These are phyloP conservation scores for Nomada ferruginata DNA, from an alignment of 2,888 invertebrate species.

Conservation along the genomic window DNA sequence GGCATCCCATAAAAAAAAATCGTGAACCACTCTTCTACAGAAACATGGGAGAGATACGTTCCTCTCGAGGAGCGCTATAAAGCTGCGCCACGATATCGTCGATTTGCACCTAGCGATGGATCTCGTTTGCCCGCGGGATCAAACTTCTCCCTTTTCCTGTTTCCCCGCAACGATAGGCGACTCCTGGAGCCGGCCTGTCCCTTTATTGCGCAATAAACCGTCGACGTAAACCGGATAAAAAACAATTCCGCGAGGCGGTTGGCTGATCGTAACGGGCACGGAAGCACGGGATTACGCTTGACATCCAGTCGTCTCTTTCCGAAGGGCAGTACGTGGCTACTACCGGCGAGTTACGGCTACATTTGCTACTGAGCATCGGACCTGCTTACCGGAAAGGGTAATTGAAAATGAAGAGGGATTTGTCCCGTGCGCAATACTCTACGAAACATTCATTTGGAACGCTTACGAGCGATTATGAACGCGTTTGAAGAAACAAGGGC, in stretches of 20 bases:
- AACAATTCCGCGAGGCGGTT: slow-evolving; percentile 28
- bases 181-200: neutral
- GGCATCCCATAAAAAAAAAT: neutral
- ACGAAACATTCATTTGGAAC: neutral
- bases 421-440: neutral
- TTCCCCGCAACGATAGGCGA: neutral
- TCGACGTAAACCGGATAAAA: slow-evolving; percentile 37
- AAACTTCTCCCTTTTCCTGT: neutral
- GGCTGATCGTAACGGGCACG: slow-evolving; percentile 29
- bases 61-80: slow-evolving; percentile 23
- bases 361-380: slow-evolving; percentile 21
- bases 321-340: neutral
- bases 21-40: neutral
- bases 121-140: slow-evolving; percentile 7
- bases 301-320: neutral
- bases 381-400: neutral
- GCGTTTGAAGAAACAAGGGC: neutral
- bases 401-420: neutral
- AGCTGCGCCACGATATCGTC: slow-evolving; percentile 24
- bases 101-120: slow-evolving; percentile 38
- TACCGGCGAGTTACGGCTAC: slow-evolving; percentile 6
- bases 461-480: neutral
- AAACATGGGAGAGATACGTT: neutral
- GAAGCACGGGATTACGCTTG: slow-evolving; percentile 18
- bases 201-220: slow-evolving; percentile 48